These are phyloP conservation scores for Cryptoprocta ferox DNA, from an alignment of 2,797 vertebrate species.

Conservation along the genomic window DNA sequence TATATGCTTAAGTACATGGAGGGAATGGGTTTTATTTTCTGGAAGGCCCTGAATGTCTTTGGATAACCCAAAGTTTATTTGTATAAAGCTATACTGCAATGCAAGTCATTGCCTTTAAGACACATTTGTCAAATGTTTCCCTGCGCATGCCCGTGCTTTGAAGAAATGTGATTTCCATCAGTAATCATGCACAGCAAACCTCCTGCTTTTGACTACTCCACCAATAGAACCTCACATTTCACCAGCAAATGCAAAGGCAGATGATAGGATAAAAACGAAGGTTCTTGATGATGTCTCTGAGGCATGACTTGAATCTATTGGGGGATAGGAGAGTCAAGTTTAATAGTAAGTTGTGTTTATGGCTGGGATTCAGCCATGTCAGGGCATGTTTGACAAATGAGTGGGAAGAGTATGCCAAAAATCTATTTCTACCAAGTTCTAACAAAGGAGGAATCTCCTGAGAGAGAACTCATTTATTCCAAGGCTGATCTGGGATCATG, in stretches of 20 bases:
- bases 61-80: conserved; percentile 23
- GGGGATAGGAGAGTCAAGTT: neutral
- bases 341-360: neutral
- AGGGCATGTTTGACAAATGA: conserved; percentile 31
- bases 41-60: conserved; percentile 48
- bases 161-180: conserved; percentile 26
- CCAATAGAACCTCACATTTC: conserved; percentile 32
- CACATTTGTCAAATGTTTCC: conserved; percentile 11
- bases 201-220: neutral
- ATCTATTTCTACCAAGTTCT: conserved; percentile 11
- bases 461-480: conserved; percentile 12
- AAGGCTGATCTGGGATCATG: neutral
- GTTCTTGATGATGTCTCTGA: neutral
- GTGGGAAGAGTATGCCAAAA: neutral
- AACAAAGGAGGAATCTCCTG: neutral
- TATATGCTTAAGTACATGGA: conserved; percentile 60
- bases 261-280: neutral
- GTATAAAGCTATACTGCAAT: neutral
- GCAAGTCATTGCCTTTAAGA: conserved; percentile 38
- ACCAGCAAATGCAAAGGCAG: neutral
- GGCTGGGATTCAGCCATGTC: neutral
- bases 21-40: conserved; percentile 65
- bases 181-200: neutral
- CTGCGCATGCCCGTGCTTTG: conserved; percentile 1
- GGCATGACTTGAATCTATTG: neutral